Conservation (phyloP, 2,797 vertebrate species). For the Hypotaenidia okinawae region DNA sequence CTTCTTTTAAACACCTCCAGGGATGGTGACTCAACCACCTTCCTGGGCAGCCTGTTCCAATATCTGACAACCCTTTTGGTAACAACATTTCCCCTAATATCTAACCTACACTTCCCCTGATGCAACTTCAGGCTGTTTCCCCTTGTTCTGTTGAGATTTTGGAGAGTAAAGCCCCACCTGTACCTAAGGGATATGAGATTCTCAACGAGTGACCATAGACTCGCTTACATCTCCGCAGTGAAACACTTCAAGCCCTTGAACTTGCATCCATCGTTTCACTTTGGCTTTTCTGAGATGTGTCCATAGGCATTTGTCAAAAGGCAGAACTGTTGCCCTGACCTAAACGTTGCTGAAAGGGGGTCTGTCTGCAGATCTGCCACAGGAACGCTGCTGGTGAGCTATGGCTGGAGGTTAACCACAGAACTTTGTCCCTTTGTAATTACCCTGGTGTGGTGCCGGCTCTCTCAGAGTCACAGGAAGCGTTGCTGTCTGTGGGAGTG, state of each 20-base stretch:
- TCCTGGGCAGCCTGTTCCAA: too few relatives aligned
- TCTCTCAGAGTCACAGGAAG: not conserved
- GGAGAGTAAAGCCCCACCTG: too few relatives aligned
- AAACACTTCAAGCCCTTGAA: not conserved
- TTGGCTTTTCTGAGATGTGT: not conserved
- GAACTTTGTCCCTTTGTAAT: not conserved
- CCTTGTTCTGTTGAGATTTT: too few relatives aligned
- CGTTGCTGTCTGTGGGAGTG: not conserved
- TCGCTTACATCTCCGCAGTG: fast-evolving
- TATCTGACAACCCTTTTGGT: too few relatives aligned
- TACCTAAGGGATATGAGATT: too few relatives aligned
- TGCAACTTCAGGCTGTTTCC: too few relatives aligned
- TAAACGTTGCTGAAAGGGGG: not conserved
- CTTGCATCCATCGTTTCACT: not conserved
- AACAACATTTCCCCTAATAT: too few relatives aligned
- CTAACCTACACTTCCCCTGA: too few relatives aligned
- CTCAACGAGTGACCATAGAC: not conserved
- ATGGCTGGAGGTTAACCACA: not conserved
- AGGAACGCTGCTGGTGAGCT: not conserved
- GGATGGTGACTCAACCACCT: too few relatives aligned
- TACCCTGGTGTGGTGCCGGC: not conserved
- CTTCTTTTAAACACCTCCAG: too few relatives aligned
- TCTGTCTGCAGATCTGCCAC: fast-evolving
- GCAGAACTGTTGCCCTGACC: not conserved
- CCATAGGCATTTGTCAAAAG: not conserved